phyloP scores from a whole-genome alignment of 2,797 vertebrate genomes.

The Danionella dracula region DNA sequence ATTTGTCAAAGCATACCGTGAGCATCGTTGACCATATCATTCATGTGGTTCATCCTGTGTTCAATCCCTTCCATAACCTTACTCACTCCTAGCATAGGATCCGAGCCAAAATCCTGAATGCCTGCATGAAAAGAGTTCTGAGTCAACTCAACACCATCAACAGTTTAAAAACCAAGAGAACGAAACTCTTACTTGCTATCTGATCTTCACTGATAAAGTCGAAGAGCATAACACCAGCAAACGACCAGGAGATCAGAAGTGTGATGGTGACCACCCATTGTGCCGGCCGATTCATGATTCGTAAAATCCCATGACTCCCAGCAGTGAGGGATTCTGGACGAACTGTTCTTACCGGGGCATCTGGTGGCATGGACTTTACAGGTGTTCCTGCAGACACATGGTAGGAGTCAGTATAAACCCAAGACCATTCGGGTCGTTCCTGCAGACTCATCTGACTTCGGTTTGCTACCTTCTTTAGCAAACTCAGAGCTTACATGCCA shows the following conservation, averaged over 20 bases:
- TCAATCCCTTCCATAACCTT: constrained; percentile 80
- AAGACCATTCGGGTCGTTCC: too few species aligned
- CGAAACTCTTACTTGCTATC: constrained; percentile 74
- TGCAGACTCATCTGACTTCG: too few species aligned
- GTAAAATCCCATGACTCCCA: constrained; percentile 52
- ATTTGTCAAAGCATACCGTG: constrained; percentile 71
- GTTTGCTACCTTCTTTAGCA: too few species aligned
- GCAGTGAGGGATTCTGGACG: constrained; percentile 35
- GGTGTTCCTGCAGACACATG: background rate
- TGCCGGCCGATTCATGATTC: constrained; percentile 73
- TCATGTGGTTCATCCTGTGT: constrained; percentile 74
- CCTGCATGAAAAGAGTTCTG: constrained; percentile 60
- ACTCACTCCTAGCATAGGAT: constrained; percentile 81
- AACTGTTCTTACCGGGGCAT: constrained; percentile 26
- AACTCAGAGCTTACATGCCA: too few species aligned
- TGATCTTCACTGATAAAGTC: constrained; percentile 89
- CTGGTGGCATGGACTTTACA: constrained; percentile 28
- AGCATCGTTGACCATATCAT: constrained; percentile 75
- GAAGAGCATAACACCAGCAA: constrained; percentile 91
- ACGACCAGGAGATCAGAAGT: constrained; percentile 86
- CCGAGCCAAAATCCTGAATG: constrained; percentile 80
- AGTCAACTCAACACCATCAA: background rate
- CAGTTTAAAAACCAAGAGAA: background rate
- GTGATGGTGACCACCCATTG: constrained; percentile 86
- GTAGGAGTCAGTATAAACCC: too few species aligned